phyloP scores from a whole-genome alignment of 1,140 invertebrate species.

The Aricia agestis region DNA sequence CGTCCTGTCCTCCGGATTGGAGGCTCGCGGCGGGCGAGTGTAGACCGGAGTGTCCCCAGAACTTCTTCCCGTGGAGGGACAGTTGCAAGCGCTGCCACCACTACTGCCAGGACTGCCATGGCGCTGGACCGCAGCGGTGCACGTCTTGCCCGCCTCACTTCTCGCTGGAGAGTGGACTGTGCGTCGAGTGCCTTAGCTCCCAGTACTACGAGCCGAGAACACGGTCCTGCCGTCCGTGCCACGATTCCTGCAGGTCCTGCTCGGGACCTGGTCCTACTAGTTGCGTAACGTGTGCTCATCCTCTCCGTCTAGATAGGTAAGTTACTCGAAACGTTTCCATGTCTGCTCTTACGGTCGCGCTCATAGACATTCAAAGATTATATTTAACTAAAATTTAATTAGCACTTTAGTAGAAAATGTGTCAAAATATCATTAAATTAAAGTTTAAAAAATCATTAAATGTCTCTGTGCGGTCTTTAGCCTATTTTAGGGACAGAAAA shows the following conservation, averaged over 20 bases:
- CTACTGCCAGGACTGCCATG: constrained; percentile 84
- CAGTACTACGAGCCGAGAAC: constrained; percentile 84
- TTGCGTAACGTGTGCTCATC: constrained; percentile 81
- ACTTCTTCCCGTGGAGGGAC: constrained; percentile 85
- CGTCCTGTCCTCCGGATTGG: constrained; percentile 85
- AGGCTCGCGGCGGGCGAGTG: constrained; percentile 87
- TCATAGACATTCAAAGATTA: too few species aligned
- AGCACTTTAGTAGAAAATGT: too few species aligned
- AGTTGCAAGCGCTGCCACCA: constrained; percentile 90
- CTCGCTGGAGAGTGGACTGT: constrained; percentile 83
- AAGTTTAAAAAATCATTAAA: too few species aligned
- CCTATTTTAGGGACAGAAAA: too few species aligned
- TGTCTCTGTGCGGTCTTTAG: too few species aligned
- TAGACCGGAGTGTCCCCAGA: constrained; percentile 87
- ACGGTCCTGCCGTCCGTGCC: constrained; percentile 82
- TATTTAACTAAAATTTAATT: too few species aligned
- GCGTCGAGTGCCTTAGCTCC: constrained; percentile 83
- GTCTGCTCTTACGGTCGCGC: background rate
- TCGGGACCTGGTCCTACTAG: constrained; percentile 82
- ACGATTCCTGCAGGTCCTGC: constrained; percentile 83
- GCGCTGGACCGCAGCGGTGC: constrained; percentile 80
- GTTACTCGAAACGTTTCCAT: constrained; percentile 10
- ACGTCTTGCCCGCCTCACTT: constrained; percentile 83
- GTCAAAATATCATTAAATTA: too few species aligned
- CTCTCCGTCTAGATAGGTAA: constrained; percentile 80